These are phyloP conservation scores for Malacoraja senta DNA, from an alignment of 2,797 vertebrate genomes.

Conservation along the genomic window DNA sequence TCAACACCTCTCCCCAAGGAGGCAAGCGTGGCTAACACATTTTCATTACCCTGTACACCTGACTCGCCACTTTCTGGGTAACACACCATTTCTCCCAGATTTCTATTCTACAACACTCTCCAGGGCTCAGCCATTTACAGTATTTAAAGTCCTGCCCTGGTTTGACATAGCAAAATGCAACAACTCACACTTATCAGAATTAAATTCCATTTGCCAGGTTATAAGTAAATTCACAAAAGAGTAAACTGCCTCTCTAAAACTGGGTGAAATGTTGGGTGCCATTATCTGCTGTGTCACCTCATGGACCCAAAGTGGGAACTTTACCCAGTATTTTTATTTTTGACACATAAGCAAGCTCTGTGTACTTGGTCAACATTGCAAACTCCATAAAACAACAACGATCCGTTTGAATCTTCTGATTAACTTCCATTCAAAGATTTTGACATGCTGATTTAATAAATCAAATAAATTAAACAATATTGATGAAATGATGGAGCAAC, in stretches of 20 bases:
- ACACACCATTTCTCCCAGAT: too few species aligned
- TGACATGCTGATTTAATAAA: slow-evolving; percentile 24
- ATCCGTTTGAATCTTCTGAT: neutral
- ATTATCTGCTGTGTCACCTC: neutral
- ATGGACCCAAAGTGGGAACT: too few species aligned
- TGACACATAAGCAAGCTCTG: neutral
- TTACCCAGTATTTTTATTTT: neutral
- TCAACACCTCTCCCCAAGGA: too few species aligned
- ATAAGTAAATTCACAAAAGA: neutral
- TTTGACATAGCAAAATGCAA: too few species aligned
- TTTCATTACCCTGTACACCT: too few species aligned
- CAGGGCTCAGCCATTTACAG: too few species aligned
- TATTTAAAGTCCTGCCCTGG: too few species aligned
- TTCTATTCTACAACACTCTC: too few species aligned
- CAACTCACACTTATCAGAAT: too few species aligned
- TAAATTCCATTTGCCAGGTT: too few species aligned
- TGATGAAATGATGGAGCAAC: slow-evolving; percentile 28
- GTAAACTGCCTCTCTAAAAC: neutral
- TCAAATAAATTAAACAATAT: slow-evolving; percentile 33
- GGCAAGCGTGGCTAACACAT: too few species aligned
- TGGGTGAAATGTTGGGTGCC: neutral
- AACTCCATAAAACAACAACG: neutral
- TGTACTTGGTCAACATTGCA: neutral
- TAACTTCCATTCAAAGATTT: neutral
- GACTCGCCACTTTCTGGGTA: too few species aligned